These are phyloP conservation scores for Martes martes DNA, from an alignment of 2,113 vertebrate species.

Conservation along the genomic window DNA sequence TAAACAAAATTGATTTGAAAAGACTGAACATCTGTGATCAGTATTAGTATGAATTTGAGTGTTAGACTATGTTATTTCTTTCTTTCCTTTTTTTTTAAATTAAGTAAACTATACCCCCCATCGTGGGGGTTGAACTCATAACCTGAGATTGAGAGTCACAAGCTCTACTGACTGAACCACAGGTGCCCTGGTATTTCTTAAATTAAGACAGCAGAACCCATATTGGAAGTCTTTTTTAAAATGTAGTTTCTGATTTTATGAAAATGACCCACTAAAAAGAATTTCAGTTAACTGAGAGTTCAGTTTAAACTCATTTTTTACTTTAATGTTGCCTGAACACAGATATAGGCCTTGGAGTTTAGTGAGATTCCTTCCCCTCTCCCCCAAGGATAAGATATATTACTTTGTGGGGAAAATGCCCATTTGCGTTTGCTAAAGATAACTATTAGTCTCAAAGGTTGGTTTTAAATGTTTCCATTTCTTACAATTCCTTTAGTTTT, in stretches of 20 bases:
- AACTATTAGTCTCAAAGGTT: background rate
- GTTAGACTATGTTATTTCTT: background rate
- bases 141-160: background rate
- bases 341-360: background rate
- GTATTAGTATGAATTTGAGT: background rate
- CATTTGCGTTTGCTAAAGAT: background rate
- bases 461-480: background rate
- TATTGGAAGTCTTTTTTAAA: background rate
- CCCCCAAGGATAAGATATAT: background rate
- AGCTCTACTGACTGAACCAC: background rate
- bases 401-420: background rate
- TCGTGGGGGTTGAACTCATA: background rate
- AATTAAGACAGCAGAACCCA: background rate
- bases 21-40: background rate
- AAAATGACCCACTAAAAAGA: background rate
- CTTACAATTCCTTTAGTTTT: background rate
- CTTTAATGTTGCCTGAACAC: background rate
- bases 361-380: background rate
- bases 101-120: background rate
- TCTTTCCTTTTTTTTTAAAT: background rate
- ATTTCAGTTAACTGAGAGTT: background rate
- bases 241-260: background rate
- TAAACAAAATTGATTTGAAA: slow-evolving; percentile 8
- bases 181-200: background rate
- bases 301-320: slow-evolving; percentile 1